Evolutionary conservation across 2,797 vertebrate genomes (phyloP), one percentile per base, ranked within the genome.

Genomic region (Limnodromus scolopaceus): DNA sequence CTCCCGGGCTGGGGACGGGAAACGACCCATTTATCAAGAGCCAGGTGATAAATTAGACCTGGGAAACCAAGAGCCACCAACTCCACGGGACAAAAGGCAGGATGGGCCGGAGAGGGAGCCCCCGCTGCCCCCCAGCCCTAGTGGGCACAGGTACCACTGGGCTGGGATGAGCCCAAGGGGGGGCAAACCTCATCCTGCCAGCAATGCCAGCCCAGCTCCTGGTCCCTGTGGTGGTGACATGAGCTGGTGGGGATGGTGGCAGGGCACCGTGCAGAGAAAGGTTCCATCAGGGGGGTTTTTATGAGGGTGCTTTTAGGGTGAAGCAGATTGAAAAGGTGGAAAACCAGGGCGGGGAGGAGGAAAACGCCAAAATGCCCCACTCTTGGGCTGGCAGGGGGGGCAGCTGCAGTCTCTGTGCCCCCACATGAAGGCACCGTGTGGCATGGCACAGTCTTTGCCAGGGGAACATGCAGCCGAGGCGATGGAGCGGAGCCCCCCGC

Each of bases 21-120:
- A 96, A 92, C 75, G 93, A 76, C 90, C 96, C 95, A 78, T 94
- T 92, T 89, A 95, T 83, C 86, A 95, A 93, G 92, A 48, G 66
- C 25, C 38, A 69, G 84, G 90, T 89, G 80, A 96, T 95, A 96
- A 96, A 94, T 95, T 39, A 93, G 84, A 94, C 75, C 76, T 89
- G 89, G 93, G 87, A 93, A 96, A 87, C 14, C 13, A 3, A 43
- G 51, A 93, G 76, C 64, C 39, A 30, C 23, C 0, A 16, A 34
- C 41, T 45, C 43, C 4, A 16, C 1, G 6, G 93, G 93, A 93
- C 77, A 84, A 94, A 74, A 93, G 81, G 57, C 95, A 94, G 93
- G 92, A 95, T 84, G 65, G 79, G 89, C 81, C 0, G 3, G 74
- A 74, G 65, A 9, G 3, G 63, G 32, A 2, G n/a, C 74, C 58